Conservation (phyloP, 2,797 vertebrate genomes). For the Pitangus sulphuratus region DNA sequence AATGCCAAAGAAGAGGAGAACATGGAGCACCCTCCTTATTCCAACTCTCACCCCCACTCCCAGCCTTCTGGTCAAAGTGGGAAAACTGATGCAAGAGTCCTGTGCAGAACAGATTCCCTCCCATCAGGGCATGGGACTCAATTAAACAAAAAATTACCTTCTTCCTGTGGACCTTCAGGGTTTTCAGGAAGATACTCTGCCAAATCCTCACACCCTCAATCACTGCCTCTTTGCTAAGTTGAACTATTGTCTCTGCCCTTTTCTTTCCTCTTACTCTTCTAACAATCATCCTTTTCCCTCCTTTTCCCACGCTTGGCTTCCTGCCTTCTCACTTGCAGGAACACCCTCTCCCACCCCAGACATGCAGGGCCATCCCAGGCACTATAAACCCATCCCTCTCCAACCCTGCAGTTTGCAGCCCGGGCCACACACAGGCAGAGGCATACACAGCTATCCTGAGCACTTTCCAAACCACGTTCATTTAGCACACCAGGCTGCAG, state of each 20-base stretch:
- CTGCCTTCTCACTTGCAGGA: slow-evolving; percentile 19
- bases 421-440: background rate
- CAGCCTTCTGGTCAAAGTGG: background rate
- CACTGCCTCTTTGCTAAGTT: background rate
- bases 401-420: background rate
- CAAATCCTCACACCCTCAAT: slow-evolving; percentile 38
- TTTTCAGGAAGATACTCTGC: slow-evolving; percentile 26
- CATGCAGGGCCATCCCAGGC: rapidly evolving
- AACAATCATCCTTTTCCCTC: slow-evolving; percentile 27
- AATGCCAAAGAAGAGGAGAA: background rate
- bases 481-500: rapidly evolving
- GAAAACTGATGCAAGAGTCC: background rate
- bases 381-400: background rate
- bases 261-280: slow-evolving; percentile 51
- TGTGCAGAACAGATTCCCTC: background rate
- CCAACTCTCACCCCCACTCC: background rate
- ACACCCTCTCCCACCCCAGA: background rate
- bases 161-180: slow-evolving; percentile 43
- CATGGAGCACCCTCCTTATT: background rate
- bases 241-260: slow-evolving; percentile 45
- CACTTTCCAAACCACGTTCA: rapidly evolving
- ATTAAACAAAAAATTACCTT: slow-evolving; percentile 24
- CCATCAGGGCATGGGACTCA: background rate
- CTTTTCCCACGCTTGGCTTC: slow-evolving; percentile 59
- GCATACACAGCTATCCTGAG: rapidly evolving